Conservation (phyloP, 2,113 vertebrate species). For the Macquaria australasica region DNA sequence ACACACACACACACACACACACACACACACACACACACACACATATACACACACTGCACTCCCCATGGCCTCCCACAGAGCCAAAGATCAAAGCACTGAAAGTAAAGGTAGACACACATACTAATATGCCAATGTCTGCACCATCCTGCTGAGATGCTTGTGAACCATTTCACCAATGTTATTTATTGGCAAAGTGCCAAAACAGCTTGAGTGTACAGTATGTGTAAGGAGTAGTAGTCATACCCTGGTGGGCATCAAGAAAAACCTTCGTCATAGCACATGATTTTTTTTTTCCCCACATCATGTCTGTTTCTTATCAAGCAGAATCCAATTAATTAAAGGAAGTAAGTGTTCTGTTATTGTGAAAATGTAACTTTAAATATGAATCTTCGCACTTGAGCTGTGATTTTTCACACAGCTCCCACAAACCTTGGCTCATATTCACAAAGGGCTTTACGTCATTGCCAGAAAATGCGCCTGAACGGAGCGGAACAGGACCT, state of each 20-base stretch:
- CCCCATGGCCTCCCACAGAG: neutral
- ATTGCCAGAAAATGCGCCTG: neutral
- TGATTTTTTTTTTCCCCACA: neutral
- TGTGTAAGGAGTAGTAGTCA: neutral
- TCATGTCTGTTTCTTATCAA: neutral
- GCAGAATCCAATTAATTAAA: slow-evolving; percentile 1
- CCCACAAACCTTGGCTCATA: slow-evolving; percentile 13
- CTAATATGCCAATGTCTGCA: slow-evolving; percentile 18
- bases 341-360: slow-evolving; percentile 7
- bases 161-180: slow-evolving; percentile 6
- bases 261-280: neutral
- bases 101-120: slow-evolving; percentile 8
- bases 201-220: neutral
- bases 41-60: neutral
- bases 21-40: slow-evolving; percentile 7
- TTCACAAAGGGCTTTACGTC: neutral
- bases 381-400: slow-evolving; percentile 43
- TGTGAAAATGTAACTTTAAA: slow-evolving; percentile 37
- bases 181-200: neutral
- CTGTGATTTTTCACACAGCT: slow-evolving; percentile 55
- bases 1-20: slow-evolving; percentile 25
- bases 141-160: neutral
- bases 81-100: slow-evolving; percentile 29
- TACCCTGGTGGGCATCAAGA: neutral
- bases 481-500: neutral